phyloP scores from a whole-genome alignment of 1,140 invertebrate species.

The Dendrolimus kikuchii region DNA sequence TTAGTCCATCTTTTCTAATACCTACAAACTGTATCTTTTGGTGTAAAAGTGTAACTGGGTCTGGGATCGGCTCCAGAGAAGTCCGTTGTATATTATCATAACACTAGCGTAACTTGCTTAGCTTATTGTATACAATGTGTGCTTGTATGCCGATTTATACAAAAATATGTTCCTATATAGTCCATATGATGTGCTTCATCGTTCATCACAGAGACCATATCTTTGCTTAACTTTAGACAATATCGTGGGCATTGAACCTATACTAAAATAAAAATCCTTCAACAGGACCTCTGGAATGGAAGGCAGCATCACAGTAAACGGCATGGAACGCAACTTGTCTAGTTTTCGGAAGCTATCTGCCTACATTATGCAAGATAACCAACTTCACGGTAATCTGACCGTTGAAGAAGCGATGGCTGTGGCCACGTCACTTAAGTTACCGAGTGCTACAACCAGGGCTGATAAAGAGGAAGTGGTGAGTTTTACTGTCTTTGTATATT shows the following conservation, averaged over 20 bases:
- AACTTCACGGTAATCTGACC: conserved; percentile 93
- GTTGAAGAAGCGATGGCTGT: conserved; percentile 96
- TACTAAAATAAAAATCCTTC: conserved; percentile 14
- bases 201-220: no score
- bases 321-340: conserved; percentile 88
- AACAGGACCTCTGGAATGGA: conserved; percentile 82
- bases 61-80: no score
- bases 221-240: no score
- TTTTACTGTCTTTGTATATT: background rate
- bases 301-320: conserved; percentile 89
- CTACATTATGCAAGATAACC: conserved; percentile 99
- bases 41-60: no score
- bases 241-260: background rate
- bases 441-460: conserved; percentile 76
- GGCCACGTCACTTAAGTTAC: conserved; percentile 91
- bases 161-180: no score
- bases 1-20: no score
- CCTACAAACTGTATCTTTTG: no score
- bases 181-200: no score
- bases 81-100: no score
- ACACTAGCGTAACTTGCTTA: no score
- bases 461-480: conserved; percentile 86
- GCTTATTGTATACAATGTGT: no score
- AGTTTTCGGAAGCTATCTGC: conserved; percentile 94
- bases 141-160: no score